Conservation (phyloP, 2,797 vertebrate genomes). For the Rhabdomys pumilio region DNA sequence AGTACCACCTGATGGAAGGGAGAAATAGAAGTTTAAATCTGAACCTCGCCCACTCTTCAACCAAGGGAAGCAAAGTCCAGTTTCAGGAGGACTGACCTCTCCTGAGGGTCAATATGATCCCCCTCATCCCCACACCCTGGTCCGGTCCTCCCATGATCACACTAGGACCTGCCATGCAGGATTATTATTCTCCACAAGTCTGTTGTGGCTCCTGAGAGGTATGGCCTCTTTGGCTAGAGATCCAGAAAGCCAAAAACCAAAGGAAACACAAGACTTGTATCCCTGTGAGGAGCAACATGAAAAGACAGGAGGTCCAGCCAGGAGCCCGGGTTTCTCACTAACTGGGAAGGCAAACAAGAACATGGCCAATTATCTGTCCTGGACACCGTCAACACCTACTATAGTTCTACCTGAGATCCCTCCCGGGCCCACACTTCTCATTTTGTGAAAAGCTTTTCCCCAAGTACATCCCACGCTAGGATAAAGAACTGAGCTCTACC, state of each 20-base stretch:
- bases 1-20: not conserved
- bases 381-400: not conserved
- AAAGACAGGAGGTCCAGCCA: not conserved
- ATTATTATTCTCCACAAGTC: slow-evolving; percentile 88
- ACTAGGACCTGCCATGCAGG: not conserved
- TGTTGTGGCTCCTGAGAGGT: slow-evolving; percentile 93
- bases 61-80: not conserved
- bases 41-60: not conserved
- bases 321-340: not conserved
- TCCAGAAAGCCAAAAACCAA: slow-evolving; percentile 91
- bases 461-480: not conserved
- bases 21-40: not conserved
- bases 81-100: not conserved
- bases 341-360: too few species aligned
- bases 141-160: too few species aligned
- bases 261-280: slow-evolving; percentile 93
- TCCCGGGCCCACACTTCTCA: not conserved
- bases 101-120: not conserved
- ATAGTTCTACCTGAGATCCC: not conserved
- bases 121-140: not conserved
- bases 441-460: not conserved
- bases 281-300: not conserved
- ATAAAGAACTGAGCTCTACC: not conserved
- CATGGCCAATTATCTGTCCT: not conserved
- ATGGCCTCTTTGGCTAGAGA: slow-evolving; percentile 93